phyloP scores from a whole-genome alignment of 2,888 invertebrate genomes.

The Folsomia manolachei region DNA sequence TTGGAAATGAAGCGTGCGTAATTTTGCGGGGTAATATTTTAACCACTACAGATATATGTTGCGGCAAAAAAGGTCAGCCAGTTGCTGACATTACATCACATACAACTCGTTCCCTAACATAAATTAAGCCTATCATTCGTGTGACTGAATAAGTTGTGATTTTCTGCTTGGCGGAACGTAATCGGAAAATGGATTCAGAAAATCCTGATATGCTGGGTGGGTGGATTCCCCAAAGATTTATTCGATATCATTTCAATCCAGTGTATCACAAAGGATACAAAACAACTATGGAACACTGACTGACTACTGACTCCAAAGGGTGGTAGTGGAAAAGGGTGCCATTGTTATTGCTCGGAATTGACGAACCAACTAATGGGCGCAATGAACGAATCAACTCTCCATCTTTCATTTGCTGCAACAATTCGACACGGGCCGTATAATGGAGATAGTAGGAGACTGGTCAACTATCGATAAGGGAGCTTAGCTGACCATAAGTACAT shows the following conservation, averaged over 20 bases:
- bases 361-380: neutral
- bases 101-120: neutral
- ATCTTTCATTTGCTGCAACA: neutral
- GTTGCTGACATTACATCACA: no score
- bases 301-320: no score
- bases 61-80: neutral
- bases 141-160: neutral
- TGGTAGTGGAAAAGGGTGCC: neutral
- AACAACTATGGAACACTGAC: no score
- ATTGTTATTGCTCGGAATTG: neutral
- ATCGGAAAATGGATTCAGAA: constrained; percentile 3
- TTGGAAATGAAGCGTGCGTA: neutral
- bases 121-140: no score
- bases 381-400: neutral
- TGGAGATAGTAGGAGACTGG: neutral
- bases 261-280: neutral
- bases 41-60: neutral
- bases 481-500: neutral
- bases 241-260: neutral
- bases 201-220: neutral
- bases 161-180: constrained; percentile 18
- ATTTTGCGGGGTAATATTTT: neutral
- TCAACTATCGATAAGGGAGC: neutral
- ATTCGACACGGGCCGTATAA: neutral
- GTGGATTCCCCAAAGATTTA: constrained; percentile 1